These are phyloP conservation scores for Planiliza haematocheilus DNA, from an alignment of 2,113 vertebrate genomes.

Conservation along the genomic window DNA sequence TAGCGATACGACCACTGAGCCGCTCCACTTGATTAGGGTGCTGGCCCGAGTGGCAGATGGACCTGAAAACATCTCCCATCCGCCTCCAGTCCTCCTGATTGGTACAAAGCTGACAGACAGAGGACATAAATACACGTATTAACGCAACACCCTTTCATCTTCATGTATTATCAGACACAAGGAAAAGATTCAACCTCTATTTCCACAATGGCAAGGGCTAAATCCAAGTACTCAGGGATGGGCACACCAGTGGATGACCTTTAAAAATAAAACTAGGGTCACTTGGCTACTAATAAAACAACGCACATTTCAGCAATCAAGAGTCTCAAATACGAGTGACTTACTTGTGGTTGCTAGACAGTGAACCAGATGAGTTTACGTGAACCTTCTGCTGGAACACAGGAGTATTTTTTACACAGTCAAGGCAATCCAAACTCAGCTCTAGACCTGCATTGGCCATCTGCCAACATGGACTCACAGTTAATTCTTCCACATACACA, in stretches of 20 bases:
- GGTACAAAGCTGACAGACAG: constrained; percentile 84
- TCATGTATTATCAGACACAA: background rate
- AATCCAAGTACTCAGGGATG: constrained; percentile 51
- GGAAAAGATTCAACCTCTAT: constrained; percentile 71
- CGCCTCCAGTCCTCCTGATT: constrained; percentile 88
- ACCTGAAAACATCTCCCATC: constrained; percentile 86
- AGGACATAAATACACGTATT: constrained; percentile 15
- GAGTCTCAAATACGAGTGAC: background rate
- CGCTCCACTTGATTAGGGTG: constrained; percentile 84
- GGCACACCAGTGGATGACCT: constrained; percentile 19
- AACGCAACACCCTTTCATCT: background rate
- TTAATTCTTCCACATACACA: background rate
- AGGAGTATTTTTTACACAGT: constrained; percentile 83
- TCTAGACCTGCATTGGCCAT: constrained; percentile 85
- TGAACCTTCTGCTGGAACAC: constrained; percentile 78
- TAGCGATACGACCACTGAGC: constrained; percentile 83
- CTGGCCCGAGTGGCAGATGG: constrained; percentile 79
- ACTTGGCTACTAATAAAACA: background rate
- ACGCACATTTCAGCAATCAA: too few relatives aligned
- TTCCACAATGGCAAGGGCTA: constrained; percentile 67
- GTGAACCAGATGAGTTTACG: constrained; percentile 76
- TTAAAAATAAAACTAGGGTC: background rate
- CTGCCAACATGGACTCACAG: constrained; percentile 70
- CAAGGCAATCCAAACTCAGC: constrained; percentile 84
- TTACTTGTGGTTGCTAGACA: constrained; percentile 85